Conservation (phyloP, 2,797 vertebrate genomes). For the Fistularia commersonii region DNA sequence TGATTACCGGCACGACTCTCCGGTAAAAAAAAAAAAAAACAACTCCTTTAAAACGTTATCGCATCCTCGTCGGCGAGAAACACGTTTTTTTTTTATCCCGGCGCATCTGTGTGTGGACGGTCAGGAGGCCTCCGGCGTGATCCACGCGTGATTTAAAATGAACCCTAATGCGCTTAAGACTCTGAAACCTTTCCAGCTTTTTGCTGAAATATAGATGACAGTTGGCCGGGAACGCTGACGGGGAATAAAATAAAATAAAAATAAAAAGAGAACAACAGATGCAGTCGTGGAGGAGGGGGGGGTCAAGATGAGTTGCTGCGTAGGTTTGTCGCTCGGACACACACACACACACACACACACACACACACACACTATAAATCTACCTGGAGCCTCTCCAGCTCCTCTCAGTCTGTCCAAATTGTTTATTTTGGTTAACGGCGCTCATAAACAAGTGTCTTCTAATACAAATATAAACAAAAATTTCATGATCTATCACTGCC, state of each 20-base stretch:
- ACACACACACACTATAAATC: slow-evolving; percentile 1
- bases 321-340: slow-evolving; percentile 22
- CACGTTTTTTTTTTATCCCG: no score
- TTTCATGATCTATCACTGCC: no score
- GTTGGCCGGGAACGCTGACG: slow-evolving; percentile 2
- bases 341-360: slow-evolving; percentile 6
- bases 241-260: slow-evolving; percentile 1
- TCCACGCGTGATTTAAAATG: background rate
- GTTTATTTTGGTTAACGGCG: no score
- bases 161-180: background rate
- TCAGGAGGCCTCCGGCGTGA: background rate
- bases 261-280: slow-evolving; percentile 22
- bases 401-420: no score
- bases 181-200: background rate
- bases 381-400: background rate
- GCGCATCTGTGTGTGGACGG: background rate
- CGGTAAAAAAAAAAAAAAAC: no score
- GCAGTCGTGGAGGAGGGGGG: slow-evolving; percentile 28
- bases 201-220: slow-evolving; percentile 1
- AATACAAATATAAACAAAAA: no score
- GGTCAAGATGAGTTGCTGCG: slow-evolving; percentile 46
- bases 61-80: no score
- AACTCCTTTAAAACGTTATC: no score
- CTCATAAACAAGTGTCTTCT: no score
- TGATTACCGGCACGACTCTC: no score